Conservation (phyloP, 2,888 invertebrate genomes). For the Salpingus planirostris region DNA sequence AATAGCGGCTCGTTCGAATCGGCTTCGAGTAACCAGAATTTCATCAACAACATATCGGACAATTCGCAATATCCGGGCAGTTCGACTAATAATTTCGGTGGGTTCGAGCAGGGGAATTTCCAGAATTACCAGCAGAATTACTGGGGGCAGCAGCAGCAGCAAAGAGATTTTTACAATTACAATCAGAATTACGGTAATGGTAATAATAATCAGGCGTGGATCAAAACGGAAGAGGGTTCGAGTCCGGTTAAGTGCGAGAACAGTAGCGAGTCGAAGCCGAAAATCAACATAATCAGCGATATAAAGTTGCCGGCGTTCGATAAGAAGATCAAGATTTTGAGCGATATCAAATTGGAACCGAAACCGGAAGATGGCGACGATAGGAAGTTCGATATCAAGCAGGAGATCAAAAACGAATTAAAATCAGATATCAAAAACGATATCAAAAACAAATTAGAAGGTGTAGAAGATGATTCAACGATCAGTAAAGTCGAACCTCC, state of each 20-base stretch:
- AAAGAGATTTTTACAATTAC: not conserved
- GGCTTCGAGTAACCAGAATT: conserved; percentile 2
- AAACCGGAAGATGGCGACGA: conserved; percentile 45
- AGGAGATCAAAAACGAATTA: conserved; percentile 37
- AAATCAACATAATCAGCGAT: conserved; percentile 41
- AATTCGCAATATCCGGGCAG: conserved; percentile 10
- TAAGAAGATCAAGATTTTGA: conserved; percentile 38
- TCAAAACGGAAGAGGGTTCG: conserved; percentile 30
- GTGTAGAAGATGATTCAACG: conserved; percentile 32
- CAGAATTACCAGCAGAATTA: conserved; percentile 10
- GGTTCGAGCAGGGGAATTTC: conserved; percentile 10
- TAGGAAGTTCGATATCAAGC: conserved; percentile 41
- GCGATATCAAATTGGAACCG: conserved; percentile 38
- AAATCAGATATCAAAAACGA: conserved; percentile 41
- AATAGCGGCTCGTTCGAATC: too few relatives aligned
- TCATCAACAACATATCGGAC: conserved; percentile 13
- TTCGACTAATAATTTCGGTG: conserved; percentile 4
- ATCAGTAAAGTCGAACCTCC: not conserved
- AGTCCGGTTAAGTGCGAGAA: conserved; percentile 30
- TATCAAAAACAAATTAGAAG: conserved; percentile 42
- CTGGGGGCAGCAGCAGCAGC: conserved; percentile 18
- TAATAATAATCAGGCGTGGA: conserved; percentile 15
- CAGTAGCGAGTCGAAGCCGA: conserved; percentile 36
- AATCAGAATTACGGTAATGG: conserved; percentile 5
- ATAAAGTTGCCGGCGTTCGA: conserved; percentile 35